Conservation (phyloP, 2,113 vertebrate species). For the Platichthys stellatus region DNA sequence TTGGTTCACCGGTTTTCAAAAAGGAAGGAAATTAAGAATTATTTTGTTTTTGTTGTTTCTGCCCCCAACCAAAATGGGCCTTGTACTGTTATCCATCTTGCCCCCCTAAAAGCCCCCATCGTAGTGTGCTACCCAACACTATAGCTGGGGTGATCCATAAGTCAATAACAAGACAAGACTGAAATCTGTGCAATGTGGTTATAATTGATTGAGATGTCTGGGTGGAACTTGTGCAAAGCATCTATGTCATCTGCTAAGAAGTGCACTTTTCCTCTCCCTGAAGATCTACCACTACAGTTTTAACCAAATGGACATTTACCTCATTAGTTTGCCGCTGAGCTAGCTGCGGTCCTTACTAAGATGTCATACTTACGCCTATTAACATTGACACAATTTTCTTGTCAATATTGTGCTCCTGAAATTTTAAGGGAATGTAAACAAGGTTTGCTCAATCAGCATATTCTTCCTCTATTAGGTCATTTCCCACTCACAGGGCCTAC, state of each 20-base stretch:
- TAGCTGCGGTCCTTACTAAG: slow-evolving; percentile 65
- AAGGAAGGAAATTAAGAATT: slow-evolving; percentile 54
- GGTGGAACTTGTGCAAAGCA: slow-evolving; percentile 85
- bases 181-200: slow-evolving; percentile 87
- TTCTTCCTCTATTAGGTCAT: slow-evolving; percentile 70
- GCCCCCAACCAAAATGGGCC: slow-evolving; percentile 53
- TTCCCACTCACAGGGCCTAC: slow-evolving; percentile 36
- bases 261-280: slow-evolving; percentile 84
- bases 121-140: slow-evolving; percentile 79
- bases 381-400: slow-evolving; percentile 72
- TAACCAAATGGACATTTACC: slow-evolving; percentile 82
- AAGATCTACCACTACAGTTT: slow-evolving; percentile 81
- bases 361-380: slow-evolving; percentile 75
- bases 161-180: slow-evolving; percentile 86
- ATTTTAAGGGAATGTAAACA: slow-evolving; percentile 68
- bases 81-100: slow-evolving; percentile 71
- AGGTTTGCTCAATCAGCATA: slow-evolving; percentile 69
- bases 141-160: slow-evolving; percentile 83
- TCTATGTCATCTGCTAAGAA: slow-evolving; percentile 87
- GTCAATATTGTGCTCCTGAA: slow-evolving; percentile 68
- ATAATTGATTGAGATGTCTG: slow-evolving; percentile 90
- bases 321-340: slow-evolving; percentile 79
- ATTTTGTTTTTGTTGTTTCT: slow-evolving; percentile 68
- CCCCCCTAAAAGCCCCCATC: slow-evolving; percentile 77
- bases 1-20: slow-evolving; percentile 56